Conservation (phyloP, 2,888 invertebrate species). For the Sthenelais limicola region DNA sequence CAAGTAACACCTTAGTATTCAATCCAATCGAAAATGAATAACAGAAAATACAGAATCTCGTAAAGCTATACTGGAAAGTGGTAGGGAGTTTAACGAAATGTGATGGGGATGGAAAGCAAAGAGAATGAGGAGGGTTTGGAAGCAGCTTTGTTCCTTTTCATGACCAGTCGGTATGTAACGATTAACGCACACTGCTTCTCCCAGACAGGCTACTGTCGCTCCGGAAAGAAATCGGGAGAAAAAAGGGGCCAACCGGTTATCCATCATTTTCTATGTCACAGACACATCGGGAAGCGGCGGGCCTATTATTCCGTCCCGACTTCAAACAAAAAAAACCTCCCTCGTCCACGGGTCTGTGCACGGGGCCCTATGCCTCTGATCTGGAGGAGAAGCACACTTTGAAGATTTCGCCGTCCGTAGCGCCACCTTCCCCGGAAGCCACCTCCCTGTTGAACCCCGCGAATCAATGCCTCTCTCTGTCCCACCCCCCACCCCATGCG, state of each 20-base stretch:
- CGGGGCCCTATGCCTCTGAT: constrained; percentile 17
- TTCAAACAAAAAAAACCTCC: constrained; percentile 35
- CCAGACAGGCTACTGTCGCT: neutral
- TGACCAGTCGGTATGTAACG: constrained; percentile 29
- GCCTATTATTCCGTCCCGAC: constrained; percentile 26
- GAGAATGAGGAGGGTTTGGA: neutral
- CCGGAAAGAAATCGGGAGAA: neutral
- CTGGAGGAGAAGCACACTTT: constrained; percentile 20
- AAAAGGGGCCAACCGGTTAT: neutral
- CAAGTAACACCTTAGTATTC: constrained; percentile 19
- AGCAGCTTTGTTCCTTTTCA: constrained; percentile 1
- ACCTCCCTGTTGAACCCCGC: constrained; percentile 19
- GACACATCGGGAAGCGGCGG: constrained; percentile 9
- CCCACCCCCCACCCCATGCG: too few species aligned
- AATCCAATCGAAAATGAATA: too few species aligned
- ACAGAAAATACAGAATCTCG: too few species aligned
- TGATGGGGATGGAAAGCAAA: too few species aligned
- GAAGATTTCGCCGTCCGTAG: constrained; percentile 17
- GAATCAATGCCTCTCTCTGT: too few species aligned
- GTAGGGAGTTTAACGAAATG: too few species aligned
- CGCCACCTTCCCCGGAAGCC: constrained; percentile 10
- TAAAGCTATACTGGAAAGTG: too few species aligned
- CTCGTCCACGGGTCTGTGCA: neutral
- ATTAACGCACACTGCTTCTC: constrained; percentile 17
- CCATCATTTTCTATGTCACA: constrained; percentile 19